phyloP scores from a whole-genome alignment of 1,140 invertebrate species.

The Acromyrmex echinatior region DNA sequence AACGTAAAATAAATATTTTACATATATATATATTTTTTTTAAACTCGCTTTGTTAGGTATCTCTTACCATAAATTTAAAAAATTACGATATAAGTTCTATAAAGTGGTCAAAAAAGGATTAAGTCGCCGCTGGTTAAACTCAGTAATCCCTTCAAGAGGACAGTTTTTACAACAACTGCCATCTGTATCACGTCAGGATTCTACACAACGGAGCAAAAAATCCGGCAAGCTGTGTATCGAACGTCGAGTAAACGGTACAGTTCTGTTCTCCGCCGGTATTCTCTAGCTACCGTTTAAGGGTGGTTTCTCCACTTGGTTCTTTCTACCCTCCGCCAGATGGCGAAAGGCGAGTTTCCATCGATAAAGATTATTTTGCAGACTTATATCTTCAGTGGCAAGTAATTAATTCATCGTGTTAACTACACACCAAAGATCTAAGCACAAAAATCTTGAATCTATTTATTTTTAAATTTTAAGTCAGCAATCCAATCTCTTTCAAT shows the following conservation, averaged over 20 bases:
- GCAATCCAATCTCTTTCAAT: background rate
- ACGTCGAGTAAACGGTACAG: conserved; percentile 30
- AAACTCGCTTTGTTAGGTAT: background rate
- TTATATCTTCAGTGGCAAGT: conserved; percentile 12
- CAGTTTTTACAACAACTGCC: conserved; percentile 40
- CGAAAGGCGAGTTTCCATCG: conserved; percentile 25
- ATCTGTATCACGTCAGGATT: conserved; percentile 39
- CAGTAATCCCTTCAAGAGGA: background rate
- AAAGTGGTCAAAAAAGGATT: background rate
- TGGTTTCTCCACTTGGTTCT: background rate
- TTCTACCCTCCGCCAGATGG: conserved; percentile 68
- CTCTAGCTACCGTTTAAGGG: conserved; percentile 40
- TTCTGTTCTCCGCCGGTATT: conserved; percentile 63
- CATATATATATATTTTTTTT: no score
- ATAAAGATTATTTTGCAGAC: conserved; percentile 32
- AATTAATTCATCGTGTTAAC: background rate
- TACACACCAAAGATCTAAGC: background rate
- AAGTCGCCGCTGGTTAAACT: background rate
- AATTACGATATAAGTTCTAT: background rate
- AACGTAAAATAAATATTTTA: background rate
- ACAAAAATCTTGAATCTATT: background rate
- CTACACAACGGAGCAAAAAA: conserved; percentile 18
- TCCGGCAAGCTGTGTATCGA: conserved; percentile 27
- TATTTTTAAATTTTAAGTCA: background rate
- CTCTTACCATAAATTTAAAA: background rate